Conservation (phyloP, 2,888 invertebrate genomes). For the Archips xylosteana region DNA sequence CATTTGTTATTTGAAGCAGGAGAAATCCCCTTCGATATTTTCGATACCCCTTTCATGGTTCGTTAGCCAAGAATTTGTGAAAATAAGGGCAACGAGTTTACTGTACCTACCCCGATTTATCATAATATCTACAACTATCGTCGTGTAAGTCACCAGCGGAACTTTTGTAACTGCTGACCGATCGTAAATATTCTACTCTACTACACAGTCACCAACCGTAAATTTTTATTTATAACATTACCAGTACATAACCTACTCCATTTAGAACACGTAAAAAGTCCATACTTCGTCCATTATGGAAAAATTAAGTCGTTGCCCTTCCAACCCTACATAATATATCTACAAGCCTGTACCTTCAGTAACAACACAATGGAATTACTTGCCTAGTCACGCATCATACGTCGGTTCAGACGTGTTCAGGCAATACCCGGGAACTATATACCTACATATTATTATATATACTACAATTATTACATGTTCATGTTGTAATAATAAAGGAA, state of each 20-base stretch:
- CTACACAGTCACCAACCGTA: not conserved
- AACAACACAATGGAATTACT: constrained; percentile 7
- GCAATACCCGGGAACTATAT: not conserved
- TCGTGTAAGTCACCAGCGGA: not conserved
- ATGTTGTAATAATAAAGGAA: constrained; percentile 1
- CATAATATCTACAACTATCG: constrained; percentile 3
- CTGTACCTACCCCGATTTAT: constrained; percentile 8
- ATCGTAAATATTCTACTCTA: not conserved
- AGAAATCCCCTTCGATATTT: constrained; percentile 19
- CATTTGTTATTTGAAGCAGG: constrained; percentile 21
- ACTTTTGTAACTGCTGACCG: not conserved
- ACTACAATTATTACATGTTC: constrained; percentile 1
- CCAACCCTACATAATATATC: not conserved
- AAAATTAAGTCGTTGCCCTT: constrained; percentile 1
- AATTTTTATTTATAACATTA: not conserved
- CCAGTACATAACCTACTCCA: not conserved
- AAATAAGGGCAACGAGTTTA: constrained; percentile 14
- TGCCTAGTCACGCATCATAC: constrained; percentile 10
- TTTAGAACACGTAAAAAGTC: not conserved
- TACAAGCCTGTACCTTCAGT: constrained; percentile 1
- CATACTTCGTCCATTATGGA: not conserved
- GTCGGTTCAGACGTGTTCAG: constrained; percentile 9
- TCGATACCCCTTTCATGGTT: constrained; percentile 23
- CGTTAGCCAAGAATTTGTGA: constrained; percentile 20
- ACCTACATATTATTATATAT: not conserved